Percentiles rank a stretch among this genome's conserved stretches.
phyloP scores from a whole-genome alignment of 2,888 invertebrate species.

The Itoplectis maculator region DNA sequence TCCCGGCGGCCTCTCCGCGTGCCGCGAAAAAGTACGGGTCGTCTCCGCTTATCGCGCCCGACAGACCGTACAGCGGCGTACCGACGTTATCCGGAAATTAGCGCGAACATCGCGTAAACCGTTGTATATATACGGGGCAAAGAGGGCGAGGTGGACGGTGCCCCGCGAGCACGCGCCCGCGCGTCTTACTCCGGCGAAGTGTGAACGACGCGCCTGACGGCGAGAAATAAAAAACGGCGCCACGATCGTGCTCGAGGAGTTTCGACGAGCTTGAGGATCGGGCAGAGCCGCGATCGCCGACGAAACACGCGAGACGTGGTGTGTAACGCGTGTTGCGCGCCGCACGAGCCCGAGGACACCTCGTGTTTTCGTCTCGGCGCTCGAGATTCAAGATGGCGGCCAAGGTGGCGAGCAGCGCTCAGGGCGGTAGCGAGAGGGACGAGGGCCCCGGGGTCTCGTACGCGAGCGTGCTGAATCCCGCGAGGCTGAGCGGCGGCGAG shows the following conservation, averaged over 20 bases:
- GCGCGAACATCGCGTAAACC: neutral
- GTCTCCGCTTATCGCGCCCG: neutral
- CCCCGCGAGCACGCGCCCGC: conserved; percentile 22
- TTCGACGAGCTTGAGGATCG: conserved; percentile 16
- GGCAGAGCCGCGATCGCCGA: neutral
- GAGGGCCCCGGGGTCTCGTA: conserved; percentile 83
- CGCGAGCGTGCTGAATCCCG: conserved; percentile 86
- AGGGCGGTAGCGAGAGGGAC: conserved; percentile 75
- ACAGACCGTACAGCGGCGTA: neutral
- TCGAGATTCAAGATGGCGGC: conserved; percentile 83
- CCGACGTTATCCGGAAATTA: neutral
- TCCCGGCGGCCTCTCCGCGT: conserved; percentile 66
- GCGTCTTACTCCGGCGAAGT: conserved; percentile 9
- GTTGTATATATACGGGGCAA: conserved; percentile 11
- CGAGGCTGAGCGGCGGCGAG: conserved; percentile 87
- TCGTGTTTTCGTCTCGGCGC: conserved; percentile 78
- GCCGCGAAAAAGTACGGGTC: conserved; percentile 48
- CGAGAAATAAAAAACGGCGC: neutral
- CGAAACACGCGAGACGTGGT: neutral
- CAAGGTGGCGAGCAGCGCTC: conserved; percentile 85
- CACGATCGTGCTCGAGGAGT: neutral
- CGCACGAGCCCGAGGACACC: conserved; percentile 72
- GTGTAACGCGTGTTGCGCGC: conserved; percentile 25
- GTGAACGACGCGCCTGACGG: conserved; percentile 14
- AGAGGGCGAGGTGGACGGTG: conserved; percentile 4